phyloP scores from a whole-genome alignment of 2,797 vertebrate genomes.

The Corythornis leucogaster region DNA sequence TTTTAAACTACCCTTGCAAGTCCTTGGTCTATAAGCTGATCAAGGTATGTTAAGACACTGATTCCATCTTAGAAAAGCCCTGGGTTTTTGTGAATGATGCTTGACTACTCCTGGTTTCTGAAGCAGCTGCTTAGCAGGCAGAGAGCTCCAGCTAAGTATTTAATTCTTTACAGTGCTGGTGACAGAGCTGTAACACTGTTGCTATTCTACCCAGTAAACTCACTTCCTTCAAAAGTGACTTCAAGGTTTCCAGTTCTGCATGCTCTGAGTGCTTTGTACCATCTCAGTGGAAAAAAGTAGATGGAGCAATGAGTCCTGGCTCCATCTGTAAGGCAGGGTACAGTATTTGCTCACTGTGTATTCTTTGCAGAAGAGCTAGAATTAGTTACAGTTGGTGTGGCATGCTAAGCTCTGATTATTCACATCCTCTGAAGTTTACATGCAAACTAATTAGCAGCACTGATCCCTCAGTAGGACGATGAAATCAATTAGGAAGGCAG shows the following conservation, averaged over 20 bases:
- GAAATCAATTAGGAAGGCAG: constrained; percentile 36
- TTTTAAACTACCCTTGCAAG: background rate
- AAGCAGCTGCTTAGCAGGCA: background rate
- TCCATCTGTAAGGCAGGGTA: background rate
- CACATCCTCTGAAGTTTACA: background rate
- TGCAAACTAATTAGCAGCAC: constrained; percentile 15
- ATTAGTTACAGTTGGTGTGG: background rate
- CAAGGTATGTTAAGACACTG: background rate
- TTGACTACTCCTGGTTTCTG: background rate
- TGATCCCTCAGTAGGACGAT: background rate
- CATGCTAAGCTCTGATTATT: constrained; percentile 25
- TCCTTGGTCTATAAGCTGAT: background rate
- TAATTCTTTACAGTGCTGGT: background rate
- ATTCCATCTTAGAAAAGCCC: background rate
- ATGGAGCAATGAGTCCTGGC: background rate
- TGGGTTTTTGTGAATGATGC: background rate
- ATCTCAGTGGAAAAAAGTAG: background rate
- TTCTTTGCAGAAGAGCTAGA: constrained; percentile 9
- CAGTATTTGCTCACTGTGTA: background rate
- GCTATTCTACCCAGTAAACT: background rate
- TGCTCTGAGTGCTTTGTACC: background rate
- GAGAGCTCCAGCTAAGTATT: background rate
- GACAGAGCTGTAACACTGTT: background rate
- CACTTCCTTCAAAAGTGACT: background rate
- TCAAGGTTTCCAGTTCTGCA: background rate